A percentile compares a stretch with the other conserved stretches of the same genome.
Conservation (phyloP, 2,888 invertebrate genomes). For the Eristalinus aeneus region DNA sequence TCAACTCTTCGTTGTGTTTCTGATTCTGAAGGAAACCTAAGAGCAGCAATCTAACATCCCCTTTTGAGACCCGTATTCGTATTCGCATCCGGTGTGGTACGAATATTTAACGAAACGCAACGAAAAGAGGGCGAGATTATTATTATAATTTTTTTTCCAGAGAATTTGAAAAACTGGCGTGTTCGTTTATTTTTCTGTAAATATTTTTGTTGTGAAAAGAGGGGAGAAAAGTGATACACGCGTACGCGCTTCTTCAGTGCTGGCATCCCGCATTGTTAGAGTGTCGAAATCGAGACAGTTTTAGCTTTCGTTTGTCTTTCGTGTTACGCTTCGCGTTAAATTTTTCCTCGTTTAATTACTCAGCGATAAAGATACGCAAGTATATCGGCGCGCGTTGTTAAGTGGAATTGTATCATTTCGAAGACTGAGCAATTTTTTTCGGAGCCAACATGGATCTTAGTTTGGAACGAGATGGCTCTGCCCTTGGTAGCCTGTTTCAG, state of each 20-base stretch:
- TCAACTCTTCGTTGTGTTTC: constrained; percentile 68
- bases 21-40: constrained; percentile 70
- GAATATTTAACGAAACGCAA: constrained; percentile 6
- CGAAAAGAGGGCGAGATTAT: constrained; percentile 1
- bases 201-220: neutral
- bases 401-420: neutral
- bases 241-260: neutral
- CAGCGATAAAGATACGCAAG: constrained; percentile 1
- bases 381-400: neutral
- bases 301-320: constrained; percentile 2
- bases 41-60: constrained; percentile 18
- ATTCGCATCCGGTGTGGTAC: neutral
- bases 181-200: neutral
- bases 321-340: neutral
- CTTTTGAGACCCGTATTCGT: neutral
- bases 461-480: constrained; percentile 88
- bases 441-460: constrained; percentile 78
- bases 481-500: constrained; percentile 95
- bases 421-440: neutral
- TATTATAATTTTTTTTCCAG: constrained; percentile 4
- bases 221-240: constrained; percentile 3
- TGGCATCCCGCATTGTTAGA: constrained; percentile 9
- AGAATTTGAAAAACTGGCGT: neutral
- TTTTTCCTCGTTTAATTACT: neutral
- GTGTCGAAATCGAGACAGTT: constrained; percentile 19